Base-by-base conservation (phyloP, 2,113 vertebrate species). In the Theristicus caerulescens region DNA sequence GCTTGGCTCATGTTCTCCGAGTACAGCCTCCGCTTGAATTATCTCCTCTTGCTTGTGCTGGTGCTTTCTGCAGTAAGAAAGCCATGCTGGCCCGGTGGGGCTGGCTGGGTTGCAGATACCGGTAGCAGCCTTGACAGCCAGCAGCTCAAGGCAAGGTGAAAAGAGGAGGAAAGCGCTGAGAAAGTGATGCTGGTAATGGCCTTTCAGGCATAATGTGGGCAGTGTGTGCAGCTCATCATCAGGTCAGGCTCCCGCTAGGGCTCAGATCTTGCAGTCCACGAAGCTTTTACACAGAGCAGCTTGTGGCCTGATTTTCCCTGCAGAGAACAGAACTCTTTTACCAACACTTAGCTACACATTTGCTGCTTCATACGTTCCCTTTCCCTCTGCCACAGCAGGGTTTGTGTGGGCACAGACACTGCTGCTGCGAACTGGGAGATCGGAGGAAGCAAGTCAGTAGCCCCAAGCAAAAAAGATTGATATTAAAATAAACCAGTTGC, bases 281-380 rank as follows among this genome's bases (percentile, higher is more conserved):
- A 64, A 91, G 91, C 88, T 94, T 93, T 96, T 92, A 67, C 85
- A 71, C 74, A 91, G 84, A 97, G 95, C 97, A 95, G 96, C 97
- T 93, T 94, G 97, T 96, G 96, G 97, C 81, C 94, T 89, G 86
- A 91, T 97, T 96, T 96, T 88, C 93, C 95, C 96, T 73, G 93
- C 89, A 77, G 94, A 94, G 91, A 92, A 73, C 73, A 89, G 81
- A 85, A 84, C 87, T 94, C 88, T 93, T 67, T 79, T 58, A 57
- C 78, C 24, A 6, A 88, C 88, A 84, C 78, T 86, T 51, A 91
- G 58, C 70, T 87, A 89, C 83, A 27, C 16, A 13, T 87, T 91
- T 86, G 87, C 57, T 78, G 84, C 84, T 87, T 81, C 47, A 10
- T 59, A 51, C 29, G 0, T 70, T 82, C 73, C 29, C 82, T 88